Percentiles rank a stretch among this genome's conserved stretches.
Conservation (phyloP, 2,113 vertebrate genomes). For the Circaetus gallicus region DNA sequence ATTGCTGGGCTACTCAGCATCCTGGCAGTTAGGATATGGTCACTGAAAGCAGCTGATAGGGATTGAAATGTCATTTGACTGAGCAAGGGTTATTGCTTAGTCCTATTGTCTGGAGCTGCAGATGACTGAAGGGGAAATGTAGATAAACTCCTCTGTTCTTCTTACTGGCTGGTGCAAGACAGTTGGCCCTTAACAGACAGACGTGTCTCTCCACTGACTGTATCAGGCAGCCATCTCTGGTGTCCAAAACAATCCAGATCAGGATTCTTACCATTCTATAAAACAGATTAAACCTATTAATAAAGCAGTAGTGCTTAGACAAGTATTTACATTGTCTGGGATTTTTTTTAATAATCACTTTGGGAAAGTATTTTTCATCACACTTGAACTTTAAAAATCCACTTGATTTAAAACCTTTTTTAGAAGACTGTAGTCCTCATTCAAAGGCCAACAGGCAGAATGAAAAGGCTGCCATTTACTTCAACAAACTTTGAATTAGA, state of each 20-base stretch:
- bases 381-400: not conserved
- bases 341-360: not conserved
- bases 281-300: not conserved
- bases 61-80: not conserved
- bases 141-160: slow-evolving; percentile 5
- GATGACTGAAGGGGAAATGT: not conserved
- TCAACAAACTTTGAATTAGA: not conserved
- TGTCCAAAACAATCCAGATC: not conserved
- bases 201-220: not conserved
- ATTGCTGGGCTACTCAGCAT: not conserved
- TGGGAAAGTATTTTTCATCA: not conserved
- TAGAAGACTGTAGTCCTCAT: not conserved
- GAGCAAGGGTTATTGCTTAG: not conserved
- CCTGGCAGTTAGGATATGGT: not conserved
- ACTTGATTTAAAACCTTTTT: not conserved
- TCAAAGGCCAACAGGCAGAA: not conserved
- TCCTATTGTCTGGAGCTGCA: not conserved
- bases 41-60: not conserved
- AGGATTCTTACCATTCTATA: not conserved
- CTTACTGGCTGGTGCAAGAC: not conserved
- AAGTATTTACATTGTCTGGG: not conserved
- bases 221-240: not conserved
- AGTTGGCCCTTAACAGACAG: not conserved
- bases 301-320: not conserved
- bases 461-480: not conserved